A percentile compares a stretch with the other conserved stretches of the same genome.
Evolutionary conservation across 2,888 invertebrate species (phyloP).

Genomic region (Aspidapion aeneum): DNA sequence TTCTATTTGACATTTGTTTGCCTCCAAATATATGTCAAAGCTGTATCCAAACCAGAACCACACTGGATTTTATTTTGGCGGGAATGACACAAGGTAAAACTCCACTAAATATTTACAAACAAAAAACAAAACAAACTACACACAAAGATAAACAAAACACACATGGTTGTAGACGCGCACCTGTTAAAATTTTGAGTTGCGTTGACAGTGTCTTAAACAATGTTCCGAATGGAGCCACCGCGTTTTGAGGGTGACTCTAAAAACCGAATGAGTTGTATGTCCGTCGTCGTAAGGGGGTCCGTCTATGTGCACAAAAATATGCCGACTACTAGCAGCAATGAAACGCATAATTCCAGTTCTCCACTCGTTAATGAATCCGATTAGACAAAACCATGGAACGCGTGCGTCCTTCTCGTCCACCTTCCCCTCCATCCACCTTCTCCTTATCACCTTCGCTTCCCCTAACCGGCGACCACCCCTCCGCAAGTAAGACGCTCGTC

Average conservation of each 20-base stretch:
- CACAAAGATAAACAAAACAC: constrained; percentile 33
- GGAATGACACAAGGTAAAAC: too few species aligned
- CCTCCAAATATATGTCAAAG: too few species aligned
- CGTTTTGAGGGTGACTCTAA: constrained; percentile 43
- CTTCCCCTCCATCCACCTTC: too few species aligned
- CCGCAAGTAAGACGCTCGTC: background rate
- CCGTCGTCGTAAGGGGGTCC: too few species aligned
- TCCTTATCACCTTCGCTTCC: constrained; percentile 26
- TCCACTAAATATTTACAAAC: constrained; percentile 32
- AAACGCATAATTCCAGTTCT: constrained; percentile 54
- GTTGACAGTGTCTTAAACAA: too few species aligned
- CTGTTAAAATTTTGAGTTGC: constrained; percentile 26
- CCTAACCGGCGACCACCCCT: constrained; percentile 24
- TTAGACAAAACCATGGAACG: constrained; percentile 53
- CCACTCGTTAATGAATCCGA: constrained; percentile 58
- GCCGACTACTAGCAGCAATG: constrained; percentile 53
- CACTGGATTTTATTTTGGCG: too few species aligned
- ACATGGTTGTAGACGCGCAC: constrained; percentile 34
- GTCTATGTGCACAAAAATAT: too few species aligned
- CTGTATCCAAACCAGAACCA: too few species aligned
- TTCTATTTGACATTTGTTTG: too few species aligned
- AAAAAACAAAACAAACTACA: constrained; percentile 30
- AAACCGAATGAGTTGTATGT: constrained; percentile 51
- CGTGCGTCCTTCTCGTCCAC: constrained; percentile 49
- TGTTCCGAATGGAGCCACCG: constrained; percentile 34